Conservation (phyloP, 2,797 vertebrate species). For the Scleropages formosus region DNA sequence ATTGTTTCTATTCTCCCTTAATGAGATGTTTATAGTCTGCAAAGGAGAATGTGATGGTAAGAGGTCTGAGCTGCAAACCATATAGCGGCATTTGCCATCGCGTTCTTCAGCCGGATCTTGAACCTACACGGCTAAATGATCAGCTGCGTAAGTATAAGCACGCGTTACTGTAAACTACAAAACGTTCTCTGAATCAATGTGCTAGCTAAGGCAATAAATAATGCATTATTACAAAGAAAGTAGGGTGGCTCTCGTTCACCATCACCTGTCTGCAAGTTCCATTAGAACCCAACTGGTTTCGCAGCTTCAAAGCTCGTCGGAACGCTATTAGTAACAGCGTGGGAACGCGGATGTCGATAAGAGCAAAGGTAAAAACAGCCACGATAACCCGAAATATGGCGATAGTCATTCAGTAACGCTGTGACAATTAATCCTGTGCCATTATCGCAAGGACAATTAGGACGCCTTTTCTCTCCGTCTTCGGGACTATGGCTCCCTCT, state of each 20-base stretch:
- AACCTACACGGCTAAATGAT: too few species aligned
- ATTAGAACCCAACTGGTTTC: not conserved
- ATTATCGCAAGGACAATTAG: constrained; percentile 12
- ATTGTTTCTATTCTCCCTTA: too few species aligned
- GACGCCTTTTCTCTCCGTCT: constrained; percentile 20
- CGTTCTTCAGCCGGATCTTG: too few species aligned
- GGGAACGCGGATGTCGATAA: not conserved
- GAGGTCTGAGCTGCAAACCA: too few species aligned
- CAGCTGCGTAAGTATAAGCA: too few species aligned
- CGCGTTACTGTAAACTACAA: too few species aligned
- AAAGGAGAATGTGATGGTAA: too few species aligned
- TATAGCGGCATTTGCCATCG: too few species aligned
- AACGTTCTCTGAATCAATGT: too few species aligned
- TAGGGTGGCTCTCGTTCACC: constrained; percentile 1
- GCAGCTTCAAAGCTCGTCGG: not conserved
- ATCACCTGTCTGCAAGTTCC: not conserved
- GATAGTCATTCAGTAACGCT: not conserved
- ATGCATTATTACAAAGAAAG: not conserved
- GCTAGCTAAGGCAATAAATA: constrained; percentile 18
- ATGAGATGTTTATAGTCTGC: too few species aligned
- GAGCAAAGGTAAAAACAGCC: not conserved
- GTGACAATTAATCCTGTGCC: not conserved
- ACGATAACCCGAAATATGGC: not conserved
- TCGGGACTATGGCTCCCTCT: constrained; percentile 40
- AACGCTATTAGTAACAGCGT: not conserved